Conservation (phyloP, 2,113 vertebrate species). For the Nymphicus hollandicus region DNA sequence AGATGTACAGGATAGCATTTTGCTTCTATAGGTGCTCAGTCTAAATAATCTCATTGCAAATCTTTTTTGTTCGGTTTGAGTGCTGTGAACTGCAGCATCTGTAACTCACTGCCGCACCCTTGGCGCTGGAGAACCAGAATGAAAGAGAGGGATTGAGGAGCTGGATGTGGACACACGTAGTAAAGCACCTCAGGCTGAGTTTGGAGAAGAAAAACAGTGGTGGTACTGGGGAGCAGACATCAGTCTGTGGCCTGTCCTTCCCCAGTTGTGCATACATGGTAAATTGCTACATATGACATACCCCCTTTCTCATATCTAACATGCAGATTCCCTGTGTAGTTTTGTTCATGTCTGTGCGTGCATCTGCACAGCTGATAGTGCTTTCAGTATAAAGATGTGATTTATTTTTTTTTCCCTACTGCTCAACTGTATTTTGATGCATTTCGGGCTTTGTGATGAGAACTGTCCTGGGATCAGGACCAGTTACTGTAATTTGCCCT, state of each 20-base stretch:
- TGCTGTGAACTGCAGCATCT: neutral
- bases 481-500: neutral
- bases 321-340: neutral
- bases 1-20: neutral
- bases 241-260: neutral
- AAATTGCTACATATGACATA: neutral
- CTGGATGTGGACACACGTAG: neutral
- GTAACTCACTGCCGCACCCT: neutral
- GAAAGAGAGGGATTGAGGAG: neutral
- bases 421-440: neutral
- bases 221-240: accelerated
- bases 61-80: neutral
- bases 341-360: neutral
- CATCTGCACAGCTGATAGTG: neutral
- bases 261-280: accelerated
- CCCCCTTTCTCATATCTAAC: neutral
- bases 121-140: neutral
- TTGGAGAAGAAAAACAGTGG: neutral
- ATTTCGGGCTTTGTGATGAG: neutral
- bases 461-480: neutral
- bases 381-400: neutral
- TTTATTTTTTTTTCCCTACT: neutral
- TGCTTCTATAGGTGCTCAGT: neutral
- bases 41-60: neutral
- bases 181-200: neutral